phyloP scores from a whole-genome alignment of 2,113 vertebrate species.

The Corythaeola cristata region DNA sequence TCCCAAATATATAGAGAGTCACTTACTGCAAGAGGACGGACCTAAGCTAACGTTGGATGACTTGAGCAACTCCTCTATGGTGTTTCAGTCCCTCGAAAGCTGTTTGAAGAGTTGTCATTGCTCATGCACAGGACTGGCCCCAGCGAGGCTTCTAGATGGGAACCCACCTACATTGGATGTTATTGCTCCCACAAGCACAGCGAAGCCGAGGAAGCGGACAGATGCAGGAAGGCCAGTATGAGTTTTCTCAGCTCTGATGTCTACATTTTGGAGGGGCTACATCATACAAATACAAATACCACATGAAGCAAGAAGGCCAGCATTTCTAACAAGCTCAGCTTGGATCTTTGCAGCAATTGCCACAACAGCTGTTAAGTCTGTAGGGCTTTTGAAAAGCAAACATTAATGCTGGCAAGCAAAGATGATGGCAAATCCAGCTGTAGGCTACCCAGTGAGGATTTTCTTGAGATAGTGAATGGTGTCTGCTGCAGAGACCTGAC shows the following conservation, averaged over 20 bases:
- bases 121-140: not conserved
- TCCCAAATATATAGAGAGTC: not conserved
- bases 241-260: not conserved
- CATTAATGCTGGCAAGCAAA: not conserved
- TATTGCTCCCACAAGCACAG: not conserved
- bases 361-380: not conserved
- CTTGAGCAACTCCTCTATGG: not conserved
- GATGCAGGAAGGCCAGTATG: not conserved
- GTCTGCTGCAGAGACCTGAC: not conserved
- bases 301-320: not conserved
- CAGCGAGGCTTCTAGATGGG: not conserved
- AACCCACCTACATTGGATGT: accelerated
- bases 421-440: slow-evolving; percentile 35
- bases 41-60: not conserved
- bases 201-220: not conserved
- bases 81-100: not conserved
- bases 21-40: not conserved
- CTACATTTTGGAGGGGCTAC: not conserved
- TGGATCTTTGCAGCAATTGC: not conserved
- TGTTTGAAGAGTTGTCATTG: not conserved
- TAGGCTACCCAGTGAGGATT: slow-evolving; percentile 1
- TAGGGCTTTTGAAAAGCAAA: slow-evolving; percentile 14
- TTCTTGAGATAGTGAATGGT: not conserved
- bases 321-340: not conserved
- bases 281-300: not conserved